A percentile compares a stretch with the other conserved stretches of the same genome.
Evolutionary conservation across 2,113 vertebrate genomes (phyloP).

Genomic region (Lepus americanus): DNA sequence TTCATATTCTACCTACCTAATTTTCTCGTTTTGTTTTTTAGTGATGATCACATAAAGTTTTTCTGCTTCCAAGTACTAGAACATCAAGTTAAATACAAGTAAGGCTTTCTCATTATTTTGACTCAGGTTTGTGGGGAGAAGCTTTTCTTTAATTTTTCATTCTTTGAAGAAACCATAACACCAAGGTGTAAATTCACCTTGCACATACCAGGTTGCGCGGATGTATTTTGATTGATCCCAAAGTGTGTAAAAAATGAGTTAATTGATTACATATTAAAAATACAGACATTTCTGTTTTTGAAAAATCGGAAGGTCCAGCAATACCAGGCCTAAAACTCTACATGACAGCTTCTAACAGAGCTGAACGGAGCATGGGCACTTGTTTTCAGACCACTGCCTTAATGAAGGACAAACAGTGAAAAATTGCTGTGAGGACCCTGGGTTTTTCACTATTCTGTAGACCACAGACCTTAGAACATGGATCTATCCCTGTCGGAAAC

Average conservation of each 20-base stretch:
- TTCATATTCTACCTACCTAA: slow-evolving; percentile 55
- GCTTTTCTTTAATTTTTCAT: neutral
- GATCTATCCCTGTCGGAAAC: neutral
- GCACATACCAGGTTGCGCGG: neutral
- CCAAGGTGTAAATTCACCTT: neutral
- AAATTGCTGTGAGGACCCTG: neutral
- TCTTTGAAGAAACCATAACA: slow-evolving; percentile 6
- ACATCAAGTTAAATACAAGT: slow-evolving; percentile 99
- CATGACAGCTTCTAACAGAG: neutral
- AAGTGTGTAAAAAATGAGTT: neutral
- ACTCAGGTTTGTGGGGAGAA: neutral
- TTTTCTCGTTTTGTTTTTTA: slow-evolving; percentile 83
- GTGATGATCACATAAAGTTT: slow-evolving; percentile 99
- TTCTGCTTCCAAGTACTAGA: slow-evolving; percentile 99
- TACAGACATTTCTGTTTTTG: slow-evolving; percentile 3
- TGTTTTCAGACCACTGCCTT: neutral
- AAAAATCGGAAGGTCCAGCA: neutral
- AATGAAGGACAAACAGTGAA: neutral
- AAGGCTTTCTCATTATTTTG: slow-evolving; percentile 76
- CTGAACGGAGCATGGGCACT: neutral
- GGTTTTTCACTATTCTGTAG: neutral
- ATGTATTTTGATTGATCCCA: slow-evolving; percentile 32
- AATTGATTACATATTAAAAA: slow-evolving; percentile 30
- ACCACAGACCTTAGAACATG: neutral
- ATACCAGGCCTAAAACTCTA: neutral